Conservation (phyloP, 2,888 invertebrate genomes). For the Theodoxus fluviatilis region DNA sequence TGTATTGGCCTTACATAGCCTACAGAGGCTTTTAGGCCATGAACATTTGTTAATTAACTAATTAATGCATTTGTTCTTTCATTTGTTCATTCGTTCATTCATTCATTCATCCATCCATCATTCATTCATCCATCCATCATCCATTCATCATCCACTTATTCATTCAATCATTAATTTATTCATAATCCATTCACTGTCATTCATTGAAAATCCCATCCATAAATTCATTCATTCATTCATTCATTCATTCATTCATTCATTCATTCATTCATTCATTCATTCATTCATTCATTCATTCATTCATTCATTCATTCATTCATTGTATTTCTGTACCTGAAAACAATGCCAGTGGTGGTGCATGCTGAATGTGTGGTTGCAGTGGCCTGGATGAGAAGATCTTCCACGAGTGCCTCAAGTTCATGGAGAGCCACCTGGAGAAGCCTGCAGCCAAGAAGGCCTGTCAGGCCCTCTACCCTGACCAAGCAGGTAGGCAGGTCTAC, state of each 20-base stretch:
- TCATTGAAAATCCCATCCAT: background rate
- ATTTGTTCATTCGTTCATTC: no score
- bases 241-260: background rate
- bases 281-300: no score
- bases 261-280: no score
- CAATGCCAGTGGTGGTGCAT: background rate
- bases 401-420: slow-evolving; percentile 79
- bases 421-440: slow-evolving; percentile 85
- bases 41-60: no score
- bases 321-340: background rate
- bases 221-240: background rate
- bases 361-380: slow-evolving; percentile 51
- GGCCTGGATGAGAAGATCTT: slow-evolving; percentile 73
- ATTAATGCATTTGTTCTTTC: no score
- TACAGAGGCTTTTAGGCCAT: no score
- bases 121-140: no score
- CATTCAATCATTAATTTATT: background rate
- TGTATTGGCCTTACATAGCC: no score
- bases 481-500: slow-evolving; percentile 45
- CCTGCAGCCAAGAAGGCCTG: slow-evolving; percentile 82
- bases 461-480: slow-evolving; percentile 76
- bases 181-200: background rate
- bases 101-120: no score
- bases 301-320: background rate
- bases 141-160: no score